Base-by-base conservation (phyloP, 2,113 vertebrate species). In the Probosciger aterrimus region DNA sequence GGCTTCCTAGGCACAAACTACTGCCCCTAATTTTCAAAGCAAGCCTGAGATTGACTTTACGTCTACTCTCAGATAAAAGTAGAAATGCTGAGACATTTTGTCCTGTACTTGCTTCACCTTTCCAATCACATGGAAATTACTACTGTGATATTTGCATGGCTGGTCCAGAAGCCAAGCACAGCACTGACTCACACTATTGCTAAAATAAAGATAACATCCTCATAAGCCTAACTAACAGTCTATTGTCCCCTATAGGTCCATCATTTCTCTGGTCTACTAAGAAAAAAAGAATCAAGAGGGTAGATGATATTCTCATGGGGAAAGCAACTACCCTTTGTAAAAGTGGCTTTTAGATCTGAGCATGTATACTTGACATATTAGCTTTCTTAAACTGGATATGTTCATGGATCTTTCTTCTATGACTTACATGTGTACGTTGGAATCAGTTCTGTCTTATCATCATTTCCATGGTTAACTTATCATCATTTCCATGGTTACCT, bases 401-500 rank as follows among this genome's bases (percentile, higher is more conserved):
- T 88, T 88, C n/a, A 19, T 64, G 35, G 57, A 70, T 67, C 6
- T 19, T 47, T 88, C 37, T 25, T 74, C 43, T 78, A 30, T 64
- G 50, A 47, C 16, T 55, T 69, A 75, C 28, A 43, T 27, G 55
- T 37, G 33, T 67, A 16, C 75, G 37, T 55, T 82, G 69, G 55
- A 90, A 86, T 91, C 64, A 79, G 44, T 88, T 92, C 60, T 75
- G 64, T 75, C 41, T 91, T 90, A 83, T 60, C 88, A 90, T 74
- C 86, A 94, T 97, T 93, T 69, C 77, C 88, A 89, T 95, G 91
- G 92, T 95, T 95, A 95, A 39, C 41, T 91, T 90, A 83, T 60
- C 88, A 90, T 74, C 82, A 94, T 97, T 93, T 69, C 77, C 88
- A 89, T 96, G 91, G 92, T 95, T 95, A 95, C 92, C 43, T 96